Conservation (phyloP, 1,140 invertebrate genomes). For the Battus philenor region DNA sequence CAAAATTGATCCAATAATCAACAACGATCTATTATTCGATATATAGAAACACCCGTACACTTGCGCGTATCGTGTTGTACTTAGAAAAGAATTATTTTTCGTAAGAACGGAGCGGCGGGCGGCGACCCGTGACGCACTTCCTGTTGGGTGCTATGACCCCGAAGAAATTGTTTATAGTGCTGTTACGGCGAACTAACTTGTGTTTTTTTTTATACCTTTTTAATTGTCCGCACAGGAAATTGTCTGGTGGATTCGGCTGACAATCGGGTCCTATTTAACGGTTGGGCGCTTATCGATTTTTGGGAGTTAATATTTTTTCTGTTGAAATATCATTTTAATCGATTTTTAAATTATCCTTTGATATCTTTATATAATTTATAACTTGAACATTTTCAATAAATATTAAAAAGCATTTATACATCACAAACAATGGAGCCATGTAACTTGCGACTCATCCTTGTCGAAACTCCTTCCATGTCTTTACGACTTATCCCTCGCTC, state of each 20-base stretch:
- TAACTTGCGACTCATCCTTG: background rate
- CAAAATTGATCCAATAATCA: too few relatives aligned
- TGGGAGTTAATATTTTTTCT: constrained; percentile 7
- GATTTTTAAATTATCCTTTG: background rate
- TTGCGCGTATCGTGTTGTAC: constrained; percentile 27
- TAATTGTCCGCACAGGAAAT: constrained; percentile 63
- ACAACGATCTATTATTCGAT: too few relatives aligned
- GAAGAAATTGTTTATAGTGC: constrained; percentile 55
- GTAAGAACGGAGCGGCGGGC: constrained; percentile 53
- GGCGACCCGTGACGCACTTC: constrained; percentile 65
- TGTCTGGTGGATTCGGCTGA: constrained; percentile 42
- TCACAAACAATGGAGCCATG: background rate
- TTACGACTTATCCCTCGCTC: background rate
- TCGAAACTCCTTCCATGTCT: background rate
- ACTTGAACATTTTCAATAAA: too few relatives aligned
- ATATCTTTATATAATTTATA: too few relatives aligned
- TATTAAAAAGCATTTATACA: too few relatives aligned
- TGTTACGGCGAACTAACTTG: constrained; percentile 36
- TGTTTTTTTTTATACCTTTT: constrained; percentile 47
- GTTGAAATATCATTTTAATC: constrained; percentile 5
- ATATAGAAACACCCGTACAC: too few relatives aligned
- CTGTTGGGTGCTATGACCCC: constrained; percentile 71
- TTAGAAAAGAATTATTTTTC: constrained; percentile 66
- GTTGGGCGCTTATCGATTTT: constrained; percentile 20
- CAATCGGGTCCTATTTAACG: constrained; percentile 54